These are phyloP conservation scores for Noturus placidus DNA, from an alignment of 2,113 vertebrate genomes.

Conservation along the genomic window DNA sequence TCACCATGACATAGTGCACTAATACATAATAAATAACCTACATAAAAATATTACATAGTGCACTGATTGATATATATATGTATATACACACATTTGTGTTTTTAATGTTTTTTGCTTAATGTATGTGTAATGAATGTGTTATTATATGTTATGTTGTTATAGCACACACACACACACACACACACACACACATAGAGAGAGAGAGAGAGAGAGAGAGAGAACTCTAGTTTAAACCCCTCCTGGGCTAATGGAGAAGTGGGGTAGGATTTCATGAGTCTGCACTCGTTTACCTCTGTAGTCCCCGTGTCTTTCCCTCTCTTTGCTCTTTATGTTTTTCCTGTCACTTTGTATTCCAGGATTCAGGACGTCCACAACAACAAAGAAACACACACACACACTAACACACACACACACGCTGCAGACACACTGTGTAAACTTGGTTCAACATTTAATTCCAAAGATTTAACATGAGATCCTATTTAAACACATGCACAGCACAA, in stretches of 20 bases:
- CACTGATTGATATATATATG: no score
- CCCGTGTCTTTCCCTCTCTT: constrained; percentile 21
- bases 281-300: constrained; percentile 30
- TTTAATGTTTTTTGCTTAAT: background rate
- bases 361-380: constrained; percentile 11
- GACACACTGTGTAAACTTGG: background rate
- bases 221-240: background rate
- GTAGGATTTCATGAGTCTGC: constrained; percentile 40
- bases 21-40: background rate
- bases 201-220: background rate
- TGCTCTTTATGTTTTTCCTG: constrained; percentile 24
- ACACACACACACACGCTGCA: background rate
- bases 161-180: background rate
- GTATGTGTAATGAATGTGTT: background rate
- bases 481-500: background rate
- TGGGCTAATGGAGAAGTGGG: constrained; percentile 26
- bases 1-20: background rate
- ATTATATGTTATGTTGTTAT: background rate
- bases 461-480: background rate
- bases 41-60: background rate
- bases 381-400: background rate
- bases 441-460: background rate
- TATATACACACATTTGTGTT: background rate
- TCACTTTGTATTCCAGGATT: background rate
- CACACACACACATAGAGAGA: background rate